Conservation (phyloP, 2,113 vertebrate species). For the Colinus virginianus region DNA sequence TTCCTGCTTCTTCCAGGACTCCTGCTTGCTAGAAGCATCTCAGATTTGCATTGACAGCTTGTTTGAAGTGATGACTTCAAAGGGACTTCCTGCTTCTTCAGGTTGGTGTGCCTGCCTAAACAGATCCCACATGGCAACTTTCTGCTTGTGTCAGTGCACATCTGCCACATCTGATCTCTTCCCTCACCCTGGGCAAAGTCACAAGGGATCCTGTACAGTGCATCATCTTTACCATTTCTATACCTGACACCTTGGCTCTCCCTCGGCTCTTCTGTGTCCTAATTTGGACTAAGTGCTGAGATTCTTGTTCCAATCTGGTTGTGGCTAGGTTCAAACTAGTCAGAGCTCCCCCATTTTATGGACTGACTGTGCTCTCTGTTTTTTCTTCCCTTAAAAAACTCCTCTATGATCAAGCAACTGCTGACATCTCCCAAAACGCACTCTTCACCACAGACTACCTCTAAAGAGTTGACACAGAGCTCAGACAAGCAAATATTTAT, state of each 20-base stretch:
- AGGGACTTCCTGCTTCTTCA: not conserved
- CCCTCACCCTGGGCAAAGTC: not conserved
- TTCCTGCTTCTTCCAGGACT: not conserved
- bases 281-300: not conserved
- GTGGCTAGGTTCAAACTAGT: not conserved
- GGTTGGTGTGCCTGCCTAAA: not conserved
- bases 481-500: not conserved
- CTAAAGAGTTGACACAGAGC: not conserved
- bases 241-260: not conserved
- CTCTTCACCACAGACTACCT: not conserved
- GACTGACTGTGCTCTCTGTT: not conserved
- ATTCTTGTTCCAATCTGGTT: not conserved
- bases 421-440: not conserved
- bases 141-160: not conserved
- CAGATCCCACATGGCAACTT: not conserved
- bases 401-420: not conserved
- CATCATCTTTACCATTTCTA: not conserved
- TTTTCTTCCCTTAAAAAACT: not conserved
- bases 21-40: not conserved
- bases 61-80: constrained; percentile 37
- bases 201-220: not conserved
- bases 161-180: not conserved
- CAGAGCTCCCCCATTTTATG: not conserved
- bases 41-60: not conserved
- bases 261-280: not conserved